Base-by-base conservation (phyloP, 1,140 invertebrate genomes). In the Planococcus citri region DNA sequence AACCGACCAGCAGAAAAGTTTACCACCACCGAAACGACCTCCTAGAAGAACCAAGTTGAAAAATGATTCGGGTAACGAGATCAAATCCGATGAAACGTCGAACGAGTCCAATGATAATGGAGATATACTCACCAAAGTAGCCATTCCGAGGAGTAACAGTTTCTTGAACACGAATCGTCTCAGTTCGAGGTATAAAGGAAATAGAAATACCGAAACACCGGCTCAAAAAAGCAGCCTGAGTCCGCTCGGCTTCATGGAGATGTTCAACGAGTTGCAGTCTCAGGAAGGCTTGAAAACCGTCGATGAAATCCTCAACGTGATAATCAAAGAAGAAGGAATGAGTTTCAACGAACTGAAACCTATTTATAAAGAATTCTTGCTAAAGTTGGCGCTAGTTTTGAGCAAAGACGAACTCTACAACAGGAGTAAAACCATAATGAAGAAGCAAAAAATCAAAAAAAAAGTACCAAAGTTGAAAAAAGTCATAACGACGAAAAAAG, bases 341-440 rank as follows among this genome's bases (percentile, higher is more conserved):
- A 92, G 89, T 22, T 94, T 92, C 78, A 94, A 93, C 79, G 90
- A 93, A 73, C 79, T 94, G 64, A 92, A 92, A 77, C 91, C 92
- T 2, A 88, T 92, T 41, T 92, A 94, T 76, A 91, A 92, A 78
- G 91, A 94, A 79, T 91, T 94, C 75, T 79, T 94, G 25, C 77
- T 94, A 57, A 92, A 93, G 80, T 79, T 94, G 68, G 89, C 91
- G 0, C 84, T 92, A 0, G 93, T 91, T 0, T 78, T 94, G 21
- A 93, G 90, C 21, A 91, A 93, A 78, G 92, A 94, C 74, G 91
- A 94, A 78, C 81, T 94, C 69, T 94, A 92, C 76, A 88, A 92
- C 76, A 84, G 91, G 74, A 91, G 89, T 70, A 93, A 92, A 76
- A 86, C 86, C 38, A 94, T 94, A 72, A 93, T 94, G 92, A 84